Evolutionary conservation across 2,113 vertebrate species (phyloP), one percentile per base, ranked within the genome.

Genomic region (Grantiella picta): DNA sequence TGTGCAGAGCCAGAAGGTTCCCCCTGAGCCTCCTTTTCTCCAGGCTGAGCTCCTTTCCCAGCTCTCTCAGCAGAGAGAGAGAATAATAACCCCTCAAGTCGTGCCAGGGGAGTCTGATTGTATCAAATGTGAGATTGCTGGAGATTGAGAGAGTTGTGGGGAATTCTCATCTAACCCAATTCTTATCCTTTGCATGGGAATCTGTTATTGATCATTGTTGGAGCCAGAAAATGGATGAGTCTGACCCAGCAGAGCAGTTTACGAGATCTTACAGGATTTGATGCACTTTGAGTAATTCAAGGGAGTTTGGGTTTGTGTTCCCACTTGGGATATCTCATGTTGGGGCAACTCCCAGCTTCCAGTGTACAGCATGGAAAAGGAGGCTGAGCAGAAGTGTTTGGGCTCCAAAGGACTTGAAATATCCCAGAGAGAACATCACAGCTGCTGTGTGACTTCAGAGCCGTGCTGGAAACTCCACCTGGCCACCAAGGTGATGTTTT

Each of bases 131-230:
- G 31, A 88, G 11, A 11, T 10, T 42, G 57, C 15, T 52, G 72
- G 44, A 60, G 21, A 27, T 0, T 27, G 22, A 29, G 24, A 57
- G 14, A 24, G 24, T 13, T 52, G 68, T 44, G 27, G 45, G 59
- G 44, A 93, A 17, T 25, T 59, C 9, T 56, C 29, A 7, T 54
- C 7, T 50, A 50, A 27, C 7, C 35, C 50, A 47, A 0, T 60
- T 69, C 29, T 60, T 50, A 10, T 7, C 15, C 5, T 78, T 42
- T 25, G 23, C 63, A 35, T 82, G 57, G n/a, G 33, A 86, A 68
- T 70, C 24, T 65, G 25, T n/a, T 65, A 0, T 0, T 45, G 29
- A 1, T 11, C 23, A 0, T 16, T 40, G 21, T 0, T 57, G 36
- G 59, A 64, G 53, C 9, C 36, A 56, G 35, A 15, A n/a, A 57